These are phyloP conservation scores for Melanotaenia nigrans DNA, from an alignment of 2,797 vertebrate species.

Conservation along the genomic window DNA sequence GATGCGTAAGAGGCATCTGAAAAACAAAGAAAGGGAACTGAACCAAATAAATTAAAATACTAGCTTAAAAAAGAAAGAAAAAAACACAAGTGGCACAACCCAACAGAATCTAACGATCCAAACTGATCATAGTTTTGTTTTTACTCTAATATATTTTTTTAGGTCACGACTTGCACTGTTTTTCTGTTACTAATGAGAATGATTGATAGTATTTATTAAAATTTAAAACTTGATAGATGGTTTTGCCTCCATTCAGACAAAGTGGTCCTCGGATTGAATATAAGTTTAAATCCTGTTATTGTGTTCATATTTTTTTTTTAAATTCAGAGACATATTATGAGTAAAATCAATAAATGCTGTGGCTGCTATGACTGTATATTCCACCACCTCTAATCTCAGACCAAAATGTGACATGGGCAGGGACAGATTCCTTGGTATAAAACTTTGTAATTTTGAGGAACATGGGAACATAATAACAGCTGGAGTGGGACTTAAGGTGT, in stretches of 20 bases:
- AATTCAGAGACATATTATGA: not conserved
- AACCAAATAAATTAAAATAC: conserved; percentile 86
- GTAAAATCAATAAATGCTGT: not conserved
- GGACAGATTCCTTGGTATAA: not conserved
- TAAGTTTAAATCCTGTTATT: not conserved
- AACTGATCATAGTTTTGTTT: conserved; percentile 3
- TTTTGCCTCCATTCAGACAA: conserved; percentile 1
- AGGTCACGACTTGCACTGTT: not conserved
- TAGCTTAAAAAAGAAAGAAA: not conserved
- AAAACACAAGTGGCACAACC: not conserved
- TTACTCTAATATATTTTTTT: not conserved
- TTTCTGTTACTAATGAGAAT: not conserved
- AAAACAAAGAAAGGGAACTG: conserved; percentile 84
- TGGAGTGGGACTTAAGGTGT: not conserved
- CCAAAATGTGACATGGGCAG: not conserved
- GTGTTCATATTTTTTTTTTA: not conserved
- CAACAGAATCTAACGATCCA: not conserved
- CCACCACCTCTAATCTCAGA: not conserved
- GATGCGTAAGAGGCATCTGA: conserved; percentile 90
- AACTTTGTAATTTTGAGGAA: not conserved
- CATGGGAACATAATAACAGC: not conserved
- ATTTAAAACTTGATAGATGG: not conserved
- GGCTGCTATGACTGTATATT: not conserved
- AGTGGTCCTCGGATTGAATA: not conserved
- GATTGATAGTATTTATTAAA: not conserved